Evolutionary conservation across 2,888 invertebrate species (phyloP).

Genomic region (Crematogaster levior): DNA sequence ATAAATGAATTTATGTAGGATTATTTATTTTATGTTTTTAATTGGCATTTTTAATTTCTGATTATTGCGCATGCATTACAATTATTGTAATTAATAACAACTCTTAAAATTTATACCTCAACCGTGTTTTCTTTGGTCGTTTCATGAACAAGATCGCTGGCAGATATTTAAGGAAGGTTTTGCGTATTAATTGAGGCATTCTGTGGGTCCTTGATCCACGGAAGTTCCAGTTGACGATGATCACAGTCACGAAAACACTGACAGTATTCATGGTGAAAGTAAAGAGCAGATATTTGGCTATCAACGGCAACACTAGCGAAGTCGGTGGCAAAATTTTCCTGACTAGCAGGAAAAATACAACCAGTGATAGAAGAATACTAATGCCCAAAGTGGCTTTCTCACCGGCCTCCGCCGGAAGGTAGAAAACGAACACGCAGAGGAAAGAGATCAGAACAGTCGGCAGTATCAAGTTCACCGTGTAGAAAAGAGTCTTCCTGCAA

Average conservation of each 20-base stretch:
- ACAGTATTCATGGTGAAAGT: constrained; percentile 99
- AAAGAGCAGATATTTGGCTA: constrained; percentile 99
- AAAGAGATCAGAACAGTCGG: constrained; percentile 99
- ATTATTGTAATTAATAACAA: neutral
- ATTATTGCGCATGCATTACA: neutral
- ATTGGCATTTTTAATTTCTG: neutral
- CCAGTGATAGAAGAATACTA: constrained; percentile 99
- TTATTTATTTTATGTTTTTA: neutral
- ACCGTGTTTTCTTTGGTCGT: constrained; percentile 96
- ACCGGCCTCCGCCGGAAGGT: constrained; percentile 99
- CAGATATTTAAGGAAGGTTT: constrained; percentile 97
- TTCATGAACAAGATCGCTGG: constrained; percentile 98
- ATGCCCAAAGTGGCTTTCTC: constrained; percentile 99
- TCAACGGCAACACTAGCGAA: constrained; percentile 98
- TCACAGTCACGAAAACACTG: constrained; percentile 99
- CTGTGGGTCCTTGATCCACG: constrained; percentile 98
- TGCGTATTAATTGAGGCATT: constrained; percentile 94
- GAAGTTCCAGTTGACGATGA: constrained; percentile 99
- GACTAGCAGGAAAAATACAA: constrained; percentile 99
- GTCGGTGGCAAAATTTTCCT: constrained; percentile 99
- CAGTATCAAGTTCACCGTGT: constrained; percentile 99
- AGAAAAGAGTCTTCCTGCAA: constrained; percentile 97
- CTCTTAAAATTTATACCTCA: constrained; percentile 86
- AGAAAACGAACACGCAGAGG: constrained; percentile 99
- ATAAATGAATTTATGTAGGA: neutral